Percentiles rank a stretch among this genome's conserved stretches.
These are phyloP conservation scores for Drosophila rufa DNA, from an alignment of 1,140 invertebrate species.

Conservation along the genomic window DNA sequence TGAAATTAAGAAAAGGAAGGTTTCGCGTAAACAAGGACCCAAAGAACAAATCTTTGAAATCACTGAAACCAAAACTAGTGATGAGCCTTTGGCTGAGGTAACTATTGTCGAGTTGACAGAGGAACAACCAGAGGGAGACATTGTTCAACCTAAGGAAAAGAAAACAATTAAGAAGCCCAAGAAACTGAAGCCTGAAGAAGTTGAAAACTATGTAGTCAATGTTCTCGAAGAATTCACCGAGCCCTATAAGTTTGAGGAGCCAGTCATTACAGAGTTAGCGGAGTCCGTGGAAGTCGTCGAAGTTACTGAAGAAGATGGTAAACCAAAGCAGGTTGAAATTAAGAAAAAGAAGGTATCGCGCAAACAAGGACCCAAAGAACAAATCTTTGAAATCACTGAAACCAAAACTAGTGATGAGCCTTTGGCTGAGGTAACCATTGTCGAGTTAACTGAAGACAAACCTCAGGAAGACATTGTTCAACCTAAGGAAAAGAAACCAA, in stretches of 20 bases:
- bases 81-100: slow-evolving; percentile 61
- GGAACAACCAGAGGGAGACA: neutral
- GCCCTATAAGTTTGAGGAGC: slow-evolving; percentile 18
- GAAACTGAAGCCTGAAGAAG: slow-evolving; percentile 62
- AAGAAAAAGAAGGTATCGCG: slow-evolving; percentile 54
- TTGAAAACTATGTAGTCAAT: slow-evolving; percentile 65
- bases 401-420: slow-evolving; percentile 17
- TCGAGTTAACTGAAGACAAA: slow-evolving; percentile 10
- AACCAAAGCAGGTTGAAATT: slow-evolving; percentile 39
- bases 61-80: slow-evolving; percentile 48
- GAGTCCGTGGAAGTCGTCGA: slow-evolving; percentile 41
- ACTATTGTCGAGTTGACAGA: slow-evolving; percentile 49
- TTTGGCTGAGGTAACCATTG: slow-evolving; percentile 22
- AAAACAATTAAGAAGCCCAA: slow-evolving; percentile 42
- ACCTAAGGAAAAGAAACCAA: slow-evolving; percentile 16
- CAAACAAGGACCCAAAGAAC: slow-evolving; percentile 52
- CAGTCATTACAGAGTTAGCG: slow-evolving; percentile 52
- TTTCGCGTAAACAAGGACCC: slow-evolving; percentile 53
- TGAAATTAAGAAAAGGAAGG: slow-evolving; percentile 49
- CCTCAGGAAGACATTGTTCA: neutral
- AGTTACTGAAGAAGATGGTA: slow-evolving; percentile 37
- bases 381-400: slow-evolving; percentile 59
- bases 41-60: slow-evolving; percentile 57
- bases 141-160: neutral
- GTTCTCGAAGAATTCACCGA: slow-evolving; percentile 65